A percentile compares a stretch with the other conserved stretches of the same genome.
phyloP scores from a whole-genome alignment of 2,113 vertebrate genomes.

The Aleadryas rufinucha region DNA sequence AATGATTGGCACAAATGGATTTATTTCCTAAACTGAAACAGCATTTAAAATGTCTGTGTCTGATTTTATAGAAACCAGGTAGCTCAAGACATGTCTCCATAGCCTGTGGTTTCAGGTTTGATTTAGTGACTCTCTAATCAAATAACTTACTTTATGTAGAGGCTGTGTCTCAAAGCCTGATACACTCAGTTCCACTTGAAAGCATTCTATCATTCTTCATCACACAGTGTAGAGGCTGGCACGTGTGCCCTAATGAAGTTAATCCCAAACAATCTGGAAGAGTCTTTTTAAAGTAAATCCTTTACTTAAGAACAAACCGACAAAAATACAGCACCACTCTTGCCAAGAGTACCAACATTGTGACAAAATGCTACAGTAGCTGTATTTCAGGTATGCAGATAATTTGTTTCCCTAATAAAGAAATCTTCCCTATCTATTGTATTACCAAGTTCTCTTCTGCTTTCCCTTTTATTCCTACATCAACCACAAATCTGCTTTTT shows the following conservation, averaged over 20 bases:
- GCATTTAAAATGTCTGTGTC: not conserved
- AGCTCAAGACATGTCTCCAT: not conserved
- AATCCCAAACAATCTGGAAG: not conserved
- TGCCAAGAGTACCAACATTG: not conserved
- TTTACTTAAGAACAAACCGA: not conserved
- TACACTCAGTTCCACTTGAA: not conserved
- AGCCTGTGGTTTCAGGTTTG: not conserved
- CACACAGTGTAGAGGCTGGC: not conserved
- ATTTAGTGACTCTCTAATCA: conserved; percentile 1
- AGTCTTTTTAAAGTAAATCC: not conserved
- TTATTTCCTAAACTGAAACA: not conserved
- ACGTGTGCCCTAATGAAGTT: not conserved
- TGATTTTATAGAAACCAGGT: not conserved
- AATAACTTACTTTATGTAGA: not conserved
- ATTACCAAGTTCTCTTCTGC: not conserved
- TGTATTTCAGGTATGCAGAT: not conserved
- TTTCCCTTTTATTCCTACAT: not conserved
- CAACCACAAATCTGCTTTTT: not conserved
- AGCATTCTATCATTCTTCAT: not conserved
- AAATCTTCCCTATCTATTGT: not conserved
- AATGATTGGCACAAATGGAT: not conserved
- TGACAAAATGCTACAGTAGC: not conserved
- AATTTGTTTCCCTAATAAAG: not conserved
- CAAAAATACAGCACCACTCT: fast-evolving
- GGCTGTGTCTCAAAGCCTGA: not conserved